Base-by-base conservation (phyloP, 2,888 invertebrate genomes). In the Ochropacha duplaris region DNA sequence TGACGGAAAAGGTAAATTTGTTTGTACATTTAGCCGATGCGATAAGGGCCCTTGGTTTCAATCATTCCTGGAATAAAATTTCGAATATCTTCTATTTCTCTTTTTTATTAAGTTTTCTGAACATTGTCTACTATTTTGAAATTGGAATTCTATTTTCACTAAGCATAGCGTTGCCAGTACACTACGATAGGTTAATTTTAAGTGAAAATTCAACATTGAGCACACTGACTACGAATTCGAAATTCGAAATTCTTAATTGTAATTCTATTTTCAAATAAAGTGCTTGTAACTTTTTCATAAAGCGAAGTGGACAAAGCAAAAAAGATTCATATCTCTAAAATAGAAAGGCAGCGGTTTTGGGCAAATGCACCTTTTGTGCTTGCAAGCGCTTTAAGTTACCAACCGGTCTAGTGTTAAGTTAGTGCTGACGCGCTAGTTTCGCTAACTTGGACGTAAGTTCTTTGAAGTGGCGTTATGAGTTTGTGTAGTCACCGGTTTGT, bases 21-120 rank as follows among this genome's bases (percentile, higher is more conserved):
- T 31, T 61, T 54, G 60, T 60, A 66, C 68, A 72, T 68, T 60
- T 68, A 68, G 70, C 69, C 66, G 73, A 77, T 78, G 72, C 75
- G 77, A 78, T 73, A 73, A 76, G 74, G 65, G 75, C 78, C 72
- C 73, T 79, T 74, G 78, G 79, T 84, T 84, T 84, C 84, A 84
- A 84, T 85, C 82, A 84, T 84, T 79, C 78, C 69, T 62, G 65
- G 71, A 78, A 80, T 76, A 78, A 82, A 81, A 83, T 76, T 80
- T 66, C 69, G 74, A 68, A 74, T 79, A 77, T 81, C 77, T 78
- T 77, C 74, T 72, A 74, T 76, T 75, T 74, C 71, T 22, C 65
- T 72, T 71, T 76, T 72, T 72, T 78, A 76, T 74, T 78, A 74
- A 70, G 74, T 80, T 77, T 72, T 74, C 68, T 62, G 66, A 65